Evolutionary conservation across 1,140 invertebrate species (phyloP), one percentile per base, ranked within the genome.

Genomic region (Drosophila melanica): DNA sequence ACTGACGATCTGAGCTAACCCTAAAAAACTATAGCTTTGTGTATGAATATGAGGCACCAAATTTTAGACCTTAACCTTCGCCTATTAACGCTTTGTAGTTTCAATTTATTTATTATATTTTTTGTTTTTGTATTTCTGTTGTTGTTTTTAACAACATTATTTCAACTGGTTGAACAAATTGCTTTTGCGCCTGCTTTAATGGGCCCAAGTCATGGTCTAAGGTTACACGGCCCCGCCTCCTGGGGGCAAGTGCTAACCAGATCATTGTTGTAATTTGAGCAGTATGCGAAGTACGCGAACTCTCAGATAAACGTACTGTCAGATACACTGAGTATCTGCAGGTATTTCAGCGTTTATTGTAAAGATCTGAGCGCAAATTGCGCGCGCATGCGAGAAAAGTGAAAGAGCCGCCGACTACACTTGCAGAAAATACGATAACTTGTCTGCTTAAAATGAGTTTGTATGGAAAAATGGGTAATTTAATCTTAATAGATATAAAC

Each of bases 51-150:
- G 18, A 14, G 54, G 57, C 44, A 33, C 16, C 51, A 51, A 68
- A 45, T 63, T 59, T 73, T 57, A 16, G 72, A 84, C 82, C 82
- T 87, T 87, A 76, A 87, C 84, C 82, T 87, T 84, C 84, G 59
- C 20, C 59, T 66, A 62, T 70, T 60, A 65, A 55, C 37, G 64
- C 55, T 75, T 70, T 86, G 82, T 86, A 87, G 89, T 82, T 87
- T 68, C 72, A 89, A 87, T 82, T 64, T 71, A 82, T 82, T 81
- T 81, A 72, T 44, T 7, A 27, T 65, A 18, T 37, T 14, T 57
- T 27, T 35, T 45, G 42, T 27, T 48, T 9, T 37, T 37, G 18
- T 42, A 16, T 33, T 39, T 39, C 9, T 37, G 14, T 30, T 12
- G 27, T 44, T n/a, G 35, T 37, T 11, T 77, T 77, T 75, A 81